Conservation (phyloP, 2,888 invertebrate genomes). For the Rotaria macrura region DNA sequence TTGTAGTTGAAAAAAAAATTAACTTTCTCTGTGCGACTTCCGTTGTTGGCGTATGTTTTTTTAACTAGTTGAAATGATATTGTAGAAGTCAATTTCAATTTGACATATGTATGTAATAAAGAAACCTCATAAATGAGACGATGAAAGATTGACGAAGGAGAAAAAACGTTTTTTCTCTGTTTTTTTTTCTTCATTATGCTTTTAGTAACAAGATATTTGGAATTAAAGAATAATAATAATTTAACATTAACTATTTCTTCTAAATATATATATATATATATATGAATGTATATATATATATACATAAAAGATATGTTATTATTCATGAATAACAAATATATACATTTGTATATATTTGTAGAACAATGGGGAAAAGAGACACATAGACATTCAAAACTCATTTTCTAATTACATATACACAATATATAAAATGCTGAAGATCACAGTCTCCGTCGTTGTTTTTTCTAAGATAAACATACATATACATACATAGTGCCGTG, state of each 20-base stretch:
- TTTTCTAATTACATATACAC: conserved; percentile 15
- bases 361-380: background rate
- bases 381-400: conserved; percentile 8
- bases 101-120: background rate
- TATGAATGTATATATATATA: background rate
- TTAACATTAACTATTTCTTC: background rate
- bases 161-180: background rate
- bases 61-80: background rate
- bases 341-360: background rate
- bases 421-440: conserved; percentile 6
- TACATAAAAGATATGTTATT: background rate
- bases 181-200: background rate
- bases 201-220: background rate
- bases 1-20: conserved; percentile 4
- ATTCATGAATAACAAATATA: conserved; percentile 7
- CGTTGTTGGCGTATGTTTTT: background rate
- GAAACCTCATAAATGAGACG: background rate
- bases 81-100: background rate
- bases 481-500: background rate
- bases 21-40: conserved; percentile 11
- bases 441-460: conserved; percentile 15
- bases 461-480: conserved; percentile 10
- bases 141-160: background rate
- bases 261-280: background rate
- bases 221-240: conserved; percentile 11